Evolutionary conservation across 1,140 invertebrate species (phyloP).

Genomic region (Papilio glaucus): DNA sequence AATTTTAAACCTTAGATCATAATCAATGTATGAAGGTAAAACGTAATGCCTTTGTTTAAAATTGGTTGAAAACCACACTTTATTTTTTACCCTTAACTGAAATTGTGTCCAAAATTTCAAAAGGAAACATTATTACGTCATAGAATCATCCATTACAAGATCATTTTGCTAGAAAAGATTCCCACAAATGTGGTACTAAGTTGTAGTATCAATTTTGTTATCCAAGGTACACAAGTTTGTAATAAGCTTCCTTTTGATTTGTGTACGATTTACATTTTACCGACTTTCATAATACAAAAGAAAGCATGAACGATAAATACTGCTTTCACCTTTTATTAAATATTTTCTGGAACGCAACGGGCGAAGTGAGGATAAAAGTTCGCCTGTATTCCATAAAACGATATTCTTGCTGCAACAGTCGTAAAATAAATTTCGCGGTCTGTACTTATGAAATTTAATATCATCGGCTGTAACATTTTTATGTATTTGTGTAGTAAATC

Average conservation of each 20-base stretch:
- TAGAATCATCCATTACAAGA: too few species aligned
- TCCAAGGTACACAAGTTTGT: not conserved
- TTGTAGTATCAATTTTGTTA: not conserved
- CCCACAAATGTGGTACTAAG: too few species aligned
- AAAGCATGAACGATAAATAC: slow-evolving; percentile 14
- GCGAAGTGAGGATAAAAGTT: slow-evolving; percentile 13
- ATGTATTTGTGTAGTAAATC: not conserved
- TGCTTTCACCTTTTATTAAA: slow-evolving; percentile 25
- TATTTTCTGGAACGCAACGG: slow-evolving; percentile 19
- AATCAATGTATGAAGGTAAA: too few species aligned
- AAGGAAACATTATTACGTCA: too few species aligned
- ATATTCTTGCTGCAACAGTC: slow-evolving; percentile 6
- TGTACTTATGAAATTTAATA: not conserved
- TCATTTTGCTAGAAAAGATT: too few species aligned
- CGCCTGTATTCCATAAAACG: not conserved
- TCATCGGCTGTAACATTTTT: not conserved
- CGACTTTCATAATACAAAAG: not conserved
- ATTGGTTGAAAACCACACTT: too few species aligned
- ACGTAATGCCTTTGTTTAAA: too few species aligned
- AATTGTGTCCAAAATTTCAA: too few species aligned
- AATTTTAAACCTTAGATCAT: too few species aligned
- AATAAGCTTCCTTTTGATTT: not conserved
- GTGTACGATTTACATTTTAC: not conserved
- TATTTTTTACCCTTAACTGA: too few species aligned
- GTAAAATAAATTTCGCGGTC: slow-evolving; percentile 15